phyloP scores from a whole-genome alignment of 2,888 invertebrate species.

The Ischnus inquisitorius region DNA sequence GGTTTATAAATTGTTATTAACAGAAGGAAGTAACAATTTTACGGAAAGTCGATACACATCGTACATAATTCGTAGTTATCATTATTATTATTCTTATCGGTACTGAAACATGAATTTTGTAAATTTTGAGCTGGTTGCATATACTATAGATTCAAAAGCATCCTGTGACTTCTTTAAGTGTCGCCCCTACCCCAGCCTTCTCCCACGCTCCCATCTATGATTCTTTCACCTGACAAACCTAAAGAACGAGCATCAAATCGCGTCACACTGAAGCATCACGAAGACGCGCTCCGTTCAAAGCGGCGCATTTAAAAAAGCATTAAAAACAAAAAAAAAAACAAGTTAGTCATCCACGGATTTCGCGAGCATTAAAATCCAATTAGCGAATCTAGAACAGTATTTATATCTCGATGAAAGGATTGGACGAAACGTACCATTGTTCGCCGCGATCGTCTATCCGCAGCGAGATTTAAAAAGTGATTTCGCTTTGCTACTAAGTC shows the following conservation, averaged over 20 bases:
- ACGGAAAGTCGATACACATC: too few species aligned
- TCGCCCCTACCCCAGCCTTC: constrained; percentile 11
- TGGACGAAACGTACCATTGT: neutral
- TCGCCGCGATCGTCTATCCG: constrained; percentile 9
- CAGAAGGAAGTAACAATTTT: too few species aligned
- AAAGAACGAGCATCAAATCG: constrained; percentile 10
- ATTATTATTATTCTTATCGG: too few species aligned
- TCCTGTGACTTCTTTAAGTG: neutral
- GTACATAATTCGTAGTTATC: too few species aligned
- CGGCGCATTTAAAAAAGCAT: neutral
- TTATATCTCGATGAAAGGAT: neutral
- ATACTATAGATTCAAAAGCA: neutral
- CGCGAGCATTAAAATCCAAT: neutral
- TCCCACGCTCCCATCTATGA: constrained; percentile 3
- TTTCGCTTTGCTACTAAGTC: neutral
- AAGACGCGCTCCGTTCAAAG: constrained; percentile 4
- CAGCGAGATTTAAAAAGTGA: neutral
- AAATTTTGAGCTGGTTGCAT: too few species aligned
- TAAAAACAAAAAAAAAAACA: neutral
- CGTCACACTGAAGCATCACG: constrained; percentile 6
- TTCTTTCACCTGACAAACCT: constrained; percentile 2
- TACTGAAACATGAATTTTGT: too few species aligned
- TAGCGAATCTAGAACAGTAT: neutral
- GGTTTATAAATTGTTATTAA: too few species aligned
- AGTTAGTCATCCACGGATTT: neutral